These are phyloP conservation scores for Dendrophyllia cribrosa DNA, from an alignment of 64 coral and sea anemone species.

Conservation along the genomic window DNA sequence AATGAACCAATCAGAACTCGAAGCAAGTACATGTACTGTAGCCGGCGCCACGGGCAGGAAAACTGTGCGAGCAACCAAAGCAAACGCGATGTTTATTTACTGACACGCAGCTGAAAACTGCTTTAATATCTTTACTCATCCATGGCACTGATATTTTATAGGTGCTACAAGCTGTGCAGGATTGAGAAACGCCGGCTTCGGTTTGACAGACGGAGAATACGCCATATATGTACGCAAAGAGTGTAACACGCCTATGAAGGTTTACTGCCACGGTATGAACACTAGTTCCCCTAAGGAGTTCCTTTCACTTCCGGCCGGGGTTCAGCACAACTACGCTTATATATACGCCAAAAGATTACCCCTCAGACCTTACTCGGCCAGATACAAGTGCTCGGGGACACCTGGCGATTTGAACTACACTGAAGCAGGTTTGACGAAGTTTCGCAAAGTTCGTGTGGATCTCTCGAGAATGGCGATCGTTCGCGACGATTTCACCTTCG, in stretches of 20 bases:
- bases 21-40: too few species aligned
- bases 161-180: slow-evolving; percentile 85
- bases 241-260: slow-evolving; percentile 78
- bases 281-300: slow-evolving; percentile 83
- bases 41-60: too few species aligned
- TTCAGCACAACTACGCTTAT: slow-evolving; percentile 86
- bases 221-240: slow-evolving; percentile 76
- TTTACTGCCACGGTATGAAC: slow-evolving; percentile 97
- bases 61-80: too few species aligned
- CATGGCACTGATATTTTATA: background rate
- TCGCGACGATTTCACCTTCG: slow-evolving; percentile 86
- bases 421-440: slow-evolving; percentile 77
- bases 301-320: slow-evolving; percentile 71
- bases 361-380: slow-evolving; percentile 53
- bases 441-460: slow-evolving; percentile 87
- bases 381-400: slow-evolving; percentile 71
- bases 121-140: background rate
- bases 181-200: slow-evolving; percentile 74
- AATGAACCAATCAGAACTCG: too few species aligned
- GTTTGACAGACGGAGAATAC: slow-evolving; percentile 81
- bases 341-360: slow-evolving; percentile 83
- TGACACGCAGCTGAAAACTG: too few species aligned
- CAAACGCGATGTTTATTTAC: too few species aligned
- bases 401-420: slow-evolving; percentile 43
- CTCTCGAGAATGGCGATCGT: slow-evolving; percentile 78